phyloP scores from a whole-genome alignment of 2,797 vertebrate genomes.

The Halcyon smyrnensis region DNA sequence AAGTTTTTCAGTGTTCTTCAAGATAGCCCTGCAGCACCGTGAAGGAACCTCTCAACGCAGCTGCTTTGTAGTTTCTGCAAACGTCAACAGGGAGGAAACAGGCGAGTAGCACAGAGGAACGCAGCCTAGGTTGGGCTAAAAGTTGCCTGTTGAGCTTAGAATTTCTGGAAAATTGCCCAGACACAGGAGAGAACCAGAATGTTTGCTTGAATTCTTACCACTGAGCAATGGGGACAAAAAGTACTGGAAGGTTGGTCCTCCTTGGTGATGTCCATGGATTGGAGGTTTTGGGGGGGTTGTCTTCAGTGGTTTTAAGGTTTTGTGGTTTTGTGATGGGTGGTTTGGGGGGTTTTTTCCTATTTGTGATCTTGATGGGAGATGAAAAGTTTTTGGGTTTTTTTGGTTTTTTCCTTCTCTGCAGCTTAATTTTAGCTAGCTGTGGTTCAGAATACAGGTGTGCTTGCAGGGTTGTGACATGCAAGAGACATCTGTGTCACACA shows the following conservation, averaged over 20 bases:
- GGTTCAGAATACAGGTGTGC: neutral
- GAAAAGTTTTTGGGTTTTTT: neutral
- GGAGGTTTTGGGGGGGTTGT: neutral
- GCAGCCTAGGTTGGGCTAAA: neutral
- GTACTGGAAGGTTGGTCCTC: neutral
- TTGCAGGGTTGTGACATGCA: neutral
- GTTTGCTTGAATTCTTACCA: neutral
- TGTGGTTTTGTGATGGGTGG: neutral
- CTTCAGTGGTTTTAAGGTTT: neutral
- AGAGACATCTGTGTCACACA: neutral
- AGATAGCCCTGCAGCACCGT: neutral
- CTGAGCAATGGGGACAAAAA: neutral
- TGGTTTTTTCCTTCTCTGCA: neutral
- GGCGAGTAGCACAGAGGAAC: neutral
- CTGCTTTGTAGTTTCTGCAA: neutral
- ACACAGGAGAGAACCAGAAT: neutral
- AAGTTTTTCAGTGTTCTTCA: neutral
- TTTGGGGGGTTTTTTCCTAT: neutral
- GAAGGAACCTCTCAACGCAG: neutral
- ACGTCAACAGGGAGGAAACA: neutral
- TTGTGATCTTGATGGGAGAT: neutral
- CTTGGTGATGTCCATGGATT: neutral
- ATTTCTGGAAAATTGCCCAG: conserved; percentile 24
- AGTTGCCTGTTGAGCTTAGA: neutral
- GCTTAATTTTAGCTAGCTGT: neutral